phyloP scores from a whole-genome alignment of 2,888 invertebrate genomes.

The Polia nebulosa region DNA sequence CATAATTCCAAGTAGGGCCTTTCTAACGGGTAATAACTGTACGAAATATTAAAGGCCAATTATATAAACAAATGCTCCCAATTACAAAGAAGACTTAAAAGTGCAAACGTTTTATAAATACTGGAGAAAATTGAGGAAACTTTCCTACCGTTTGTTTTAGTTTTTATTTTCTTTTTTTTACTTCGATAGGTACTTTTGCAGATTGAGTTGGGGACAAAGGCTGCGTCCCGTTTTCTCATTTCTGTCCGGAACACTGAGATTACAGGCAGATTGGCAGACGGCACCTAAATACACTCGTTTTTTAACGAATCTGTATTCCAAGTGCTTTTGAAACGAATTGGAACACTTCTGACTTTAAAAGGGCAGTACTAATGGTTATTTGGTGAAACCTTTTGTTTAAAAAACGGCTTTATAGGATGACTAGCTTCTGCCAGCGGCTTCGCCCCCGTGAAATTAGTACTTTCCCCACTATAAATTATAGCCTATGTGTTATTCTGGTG shows the following conservation, averaged over 20 bases:
- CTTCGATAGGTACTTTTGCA: conserved; percentile 41
- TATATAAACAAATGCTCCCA: conserved; percentile 13
- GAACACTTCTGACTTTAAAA: conserved; percentile 19
- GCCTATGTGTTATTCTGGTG: too few relatives aligned
- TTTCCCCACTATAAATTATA: too few relatives aligned
- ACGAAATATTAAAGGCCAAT: conserved; percentile 28
- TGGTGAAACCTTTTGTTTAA: not conserved
- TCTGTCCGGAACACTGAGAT: conserved; percentile 38
- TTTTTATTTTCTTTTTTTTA: conserved; percentile 32
- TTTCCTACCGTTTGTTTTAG: conserved; percentile 33
- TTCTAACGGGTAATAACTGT: not conserved
- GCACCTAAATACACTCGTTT: conserved; percentile 25
- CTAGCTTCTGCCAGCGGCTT: too few relatives aligned
- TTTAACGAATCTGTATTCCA: conserved; percentile 32
- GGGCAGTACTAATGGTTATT: conserved; percentile 24
- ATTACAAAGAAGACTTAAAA: conserved; percentile 40
- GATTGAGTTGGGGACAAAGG: conserved; percentile 50
- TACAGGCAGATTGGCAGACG: conserved; percentile 17
- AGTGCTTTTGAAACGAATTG: conserved; percentile 27
- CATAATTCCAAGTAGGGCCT: conserved; percentile 17
- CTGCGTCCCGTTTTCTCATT: conserved; percentile 43
- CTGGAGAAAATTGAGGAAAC: conserved; percentile 41
- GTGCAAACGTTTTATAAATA: conserved; percentile 32
- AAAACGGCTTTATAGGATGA: not conserved
- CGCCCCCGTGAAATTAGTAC: too few relatives aligned